Evolutionary conservation across 2,888 invertebrate genomes (phyloP), one percentile per base, ranked within the genome.

Genomic region (Spodoptera littoralis): DNA sequence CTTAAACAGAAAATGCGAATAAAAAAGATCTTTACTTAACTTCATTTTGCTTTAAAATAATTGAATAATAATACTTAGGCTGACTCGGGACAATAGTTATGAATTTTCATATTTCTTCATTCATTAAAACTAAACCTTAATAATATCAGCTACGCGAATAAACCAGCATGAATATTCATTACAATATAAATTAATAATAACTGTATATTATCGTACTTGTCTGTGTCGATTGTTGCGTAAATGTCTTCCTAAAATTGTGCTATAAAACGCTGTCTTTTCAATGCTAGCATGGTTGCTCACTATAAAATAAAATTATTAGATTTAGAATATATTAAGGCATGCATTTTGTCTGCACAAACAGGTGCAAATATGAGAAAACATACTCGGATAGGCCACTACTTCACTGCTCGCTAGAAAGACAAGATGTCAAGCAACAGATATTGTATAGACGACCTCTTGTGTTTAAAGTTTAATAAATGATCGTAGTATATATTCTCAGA

Each of bases 91-190:
- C 77, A 85, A 86, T 77, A 82, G 78, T 81, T 77, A 83, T 80
- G 81, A 80, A 84, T 82, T 80, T 81, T 76, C 75, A 73, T 73
- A 80, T 81, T 79, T 73, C 51, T 62, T 75, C 66, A 70, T 80
- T 81, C 65, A 82, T 88, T 87, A 84, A 77, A 89, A 90, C 88
- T 92, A 92, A 90, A 86, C 73, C 88, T 91, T 92, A 92, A 88
- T 84, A 87, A 88, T 90, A 90, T 87, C 84, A 88, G 85, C 88
- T 90, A 90, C 84, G 81, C 84, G 79, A 87, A 87, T 83, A 89
- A 81, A 85, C 84, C 85, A 84, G 85, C 84, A 86, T 86, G 87
- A 83, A 87, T 85, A 85, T 83, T 80, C 60, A 76, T 81, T 83
- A 77, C 77, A 82, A 79, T 85, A 86, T 77, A 84, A 86, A 83